These are phyloP conservation scores for Oenanthe oenanthe DNA, from an alignment of 2,113 vertebrate species.

Conservation along the genomic window DNA sequence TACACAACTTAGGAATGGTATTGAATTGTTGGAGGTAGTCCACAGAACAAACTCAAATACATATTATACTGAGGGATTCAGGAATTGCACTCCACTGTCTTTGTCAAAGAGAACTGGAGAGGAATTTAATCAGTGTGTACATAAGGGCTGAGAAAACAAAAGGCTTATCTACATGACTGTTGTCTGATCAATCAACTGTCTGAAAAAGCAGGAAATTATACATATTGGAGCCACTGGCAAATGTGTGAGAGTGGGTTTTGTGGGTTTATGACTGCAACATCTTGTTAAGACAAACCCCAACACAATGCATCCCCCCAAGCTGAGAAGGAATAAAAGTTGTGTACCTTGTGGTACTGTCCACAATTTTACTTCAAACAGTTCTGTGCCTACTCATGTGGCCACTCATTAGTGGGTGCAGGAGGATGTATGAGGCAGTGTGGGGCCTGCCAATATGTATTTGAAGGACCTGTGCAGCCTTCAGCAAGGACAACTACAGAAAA, in stretches of 20 bases:
- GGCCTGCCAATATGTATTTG: background rate
- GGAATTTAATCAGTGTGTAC: background rate
- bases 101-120: background rate
- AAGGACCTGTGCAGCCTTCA: background rate
- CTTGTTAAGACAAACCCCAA: background rate
- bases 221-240: background rate
- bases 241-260: background rate
- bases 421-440: background rate
- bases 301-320: background rate
- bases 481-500: background rate
- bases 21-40: background rate
- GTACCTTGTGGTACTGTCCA: background rate
- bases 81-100: background rate
- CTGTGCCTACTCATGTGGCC: background rate
- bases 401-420: background rate
- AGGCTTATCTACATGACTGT: background rate
- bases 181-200: background rate
- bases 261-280: background rate
- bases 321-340: background rate
- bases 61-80: background rate
- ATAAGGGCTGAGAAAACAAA: background rate
- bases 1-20: background rate
- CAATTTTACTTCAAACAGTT: background rate
- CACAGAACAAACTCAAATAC: background rate
- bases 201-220: background rate